Evolutionary conservation across 2,797 vertebrate genomes (phyloP).

Genomic region (Cryptoprocta ferox): DNA sequence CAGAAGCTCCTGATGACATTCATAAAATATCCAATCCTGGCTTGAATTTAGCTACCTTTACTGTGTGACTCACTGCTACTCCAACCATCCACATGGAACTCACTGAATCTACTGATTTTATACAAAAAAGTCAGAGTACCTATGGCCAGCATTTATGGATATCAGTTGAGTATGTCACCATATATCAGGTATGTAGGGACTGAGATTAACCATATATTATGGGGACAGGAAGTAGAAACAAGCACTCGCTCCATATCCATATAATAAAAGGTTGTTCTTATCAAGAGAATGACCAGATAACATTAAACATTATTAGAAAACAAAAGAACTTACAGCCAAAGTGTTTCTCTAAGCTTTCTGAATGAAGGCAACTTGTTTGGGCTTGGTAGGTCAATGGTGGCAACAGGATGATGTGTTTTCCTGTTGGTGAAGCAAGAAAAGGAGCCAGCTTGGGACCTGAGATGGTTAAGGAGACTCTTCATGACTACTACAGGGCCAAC

Average conservation of each 20-base stretch:
- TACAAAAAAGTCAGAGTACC: neutral
- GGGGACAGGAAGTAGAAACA: neutral
- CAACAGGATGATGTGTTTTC: neutral
- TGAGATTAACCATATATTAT: neutral
- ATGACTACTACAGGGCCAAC: neutral
- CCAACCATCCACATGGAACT: neutral
- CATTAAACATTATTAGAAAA: neutral
- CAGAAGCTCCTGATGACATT: neutral
- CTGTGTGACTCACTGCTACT: neutral
- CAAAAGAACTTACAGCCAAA: neutral
- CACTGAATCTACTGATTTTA: neutral
- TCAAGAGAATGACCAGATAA: neutral
- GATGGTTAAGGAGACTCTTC: neutral
- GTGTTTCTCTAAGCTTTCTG: neutral
- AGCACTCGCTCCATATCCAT: neutral
- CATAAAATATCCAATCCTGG: neutral
- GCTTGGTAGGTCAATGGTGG: neutral
- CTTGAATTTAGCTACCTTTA: constrained; percentile 15
- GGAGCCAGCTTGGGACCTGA: neutral
- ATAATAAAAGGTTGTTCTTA: constrained; percentile 10
- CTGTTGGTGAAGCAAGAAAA: neutral
- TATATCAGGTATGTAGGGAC: neutral
- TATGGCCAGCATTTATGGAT: neutral
- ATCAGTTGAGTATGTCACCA: neutral
- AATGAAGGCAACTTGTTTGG: constrained; percentile 20